phyloP scores from a whole-genome alignment of 2,888 invertebrate genomes.

The Margaritifera margaritifera region DNA sequence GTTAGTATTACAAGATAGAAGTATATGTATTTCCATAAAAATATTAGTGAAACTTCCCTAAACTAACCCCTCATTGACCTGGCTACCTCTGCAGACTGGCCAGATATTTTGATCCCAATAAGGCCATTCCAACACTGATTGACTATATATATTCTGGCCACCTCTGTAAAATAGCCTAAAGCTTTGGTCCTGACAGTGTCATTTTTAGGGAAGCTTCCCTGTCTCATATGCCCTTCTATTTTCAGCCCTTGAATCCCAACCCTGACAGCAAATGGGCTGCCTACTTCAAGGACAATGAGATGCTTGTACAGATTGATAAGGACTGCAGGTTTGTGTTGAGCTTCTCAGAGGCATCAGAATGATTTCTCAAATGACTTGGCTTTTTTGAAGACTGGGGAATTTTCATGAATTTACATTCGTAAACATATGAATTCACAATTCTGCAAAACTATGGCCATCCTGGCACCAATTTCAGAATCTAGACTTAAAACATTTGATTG shows the following conservation, averaged over 20 bases:
- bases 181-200: slow-evolving; percentile 89
- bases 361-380: not conserved
- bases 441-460: too few relatives aligned
- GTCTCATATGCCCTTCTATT: not conserved
- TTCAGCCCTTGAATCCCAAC: slow-evolving; percentile 91
- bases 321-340: slow-evolving; percentile 82
- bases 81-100: not conserved
- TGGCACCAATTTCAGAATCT: too few relatives aligned
- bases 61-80: not conserved
- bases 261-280: slow-evolving; percentile 96
- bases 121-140: not conserved
- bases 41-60: not conserved
- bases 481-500: too few relatives aligned
- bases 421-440: too few relatives aligned
- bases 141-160: not conserved
- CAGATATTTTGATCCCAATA: not conserved
- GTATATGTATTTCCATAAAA: too few relatives aligned
- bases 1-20: too few relatives aligned
- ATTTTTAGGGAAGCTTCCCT: too few relatives aligned
- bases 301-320: slow-evolving; percentile 96
- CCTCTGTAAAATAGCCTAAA: slow-evolving; percentile 77
- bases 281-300: slow-evolving; percentile 98
- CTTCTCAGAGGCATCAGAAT: not conserved
- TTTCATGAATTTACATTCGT: not conserved
- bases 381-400: not conserved